Percentiles rank a stretch among this genome's conserved stretches.
Conservation (phyloP, 2,113 vertebrate genomes). For the Takifugu flavidus region DNA sequence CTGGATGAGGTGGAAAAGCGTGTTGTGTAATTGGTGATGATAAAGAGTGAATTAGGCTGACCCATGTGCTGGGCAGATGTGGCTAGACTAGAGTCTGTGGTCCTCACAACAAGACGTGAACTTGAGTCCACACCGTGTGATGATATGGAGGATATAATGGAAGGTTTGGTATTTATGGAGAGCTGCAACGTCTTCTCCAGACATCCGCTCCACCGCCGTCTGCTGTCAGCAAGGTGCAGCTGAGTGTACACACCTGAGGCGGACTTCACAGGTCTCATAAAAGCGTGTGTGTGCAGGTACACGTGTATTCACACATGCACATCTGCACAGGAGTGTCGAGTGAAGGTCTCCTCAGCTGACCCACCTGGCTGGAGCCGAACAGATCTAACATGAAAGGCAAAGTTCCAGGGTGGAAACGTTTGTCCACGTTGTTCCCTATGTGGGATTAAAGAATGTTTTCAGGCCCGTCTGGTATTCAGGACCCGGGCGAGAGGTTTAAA, state of each 20-base stretch:
- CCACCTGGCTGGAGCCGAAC: constrained; percentile 14
- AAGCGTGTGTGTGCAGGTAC: constrained; percentile 9
- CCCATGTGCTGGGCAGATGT: constrained; percentile 64
- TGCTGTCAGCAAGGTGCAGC: constrained; percentile 29
- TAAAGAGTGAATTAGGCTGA: constrained; percentile 15
- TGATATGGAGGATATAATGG: constrained; percentile 3
- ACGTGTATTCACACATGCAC: constrained; percentile 9
- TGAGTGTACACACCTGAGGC: constrained; percentile 29
- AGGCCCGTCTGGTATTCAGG: constrained; percentile 44
- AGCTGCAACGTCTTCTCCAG: constrained; percentile 47
- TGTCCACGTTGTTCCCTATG: constrained; percentile 17
- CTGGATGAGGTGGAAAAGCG: constrained; percentile 54
- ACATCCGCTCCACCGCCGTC: constrained; percentile 56
- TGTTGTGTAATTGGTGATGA: constrained; percentile 49
- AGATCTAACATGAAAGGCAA: not conserved
- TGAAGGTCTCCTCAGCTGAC: constrained; percentile 31
- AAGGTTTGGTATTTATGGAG: constrained; percentile 34
- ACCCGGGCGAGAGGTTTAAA: constrained; percentile 20
- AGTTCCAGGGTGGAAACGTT: constrained; percentile 29
- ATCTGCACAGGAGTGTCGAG: constrained; percentile 9
- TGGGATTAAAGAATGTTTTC: constrained; percentile 46
- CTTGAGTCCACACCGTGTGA: not conserved
- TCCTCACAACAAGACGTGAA: constrained; percentile 53
- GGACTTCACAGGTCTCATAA: constrained; percentile 21
- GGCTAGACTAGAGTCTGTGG: constrained; percentile 3